These are phyloP conservation scores for Leucania comma DNA, from an alignment of 2,888 invertebrate species.

Conservation along the genomic window DNA sequence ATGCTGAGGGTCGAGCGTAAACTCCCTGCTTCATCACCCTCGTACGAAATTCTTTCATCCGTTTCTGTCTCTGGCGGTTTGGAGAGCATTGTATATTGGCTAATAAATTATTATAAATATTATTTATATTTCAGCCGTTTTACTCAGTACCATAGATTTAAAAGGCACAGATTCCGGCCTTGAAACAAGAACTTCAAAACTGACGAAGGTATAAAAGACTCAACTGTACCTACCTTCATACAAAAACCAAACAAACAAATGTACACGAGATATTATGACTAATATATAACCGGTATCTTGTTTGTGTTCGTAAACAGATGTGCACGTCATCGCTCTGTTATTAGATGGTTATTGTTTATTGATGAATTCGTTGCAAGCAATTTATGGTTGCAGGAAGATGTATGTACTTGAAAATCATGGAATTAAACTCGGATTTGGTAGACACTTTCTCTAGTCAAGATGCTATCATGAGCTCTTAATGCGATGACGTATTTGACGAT, in stretches of 20 bases:
- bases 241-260: slow-evolving; percentile 11
- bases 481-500: no score
- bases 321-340: slow-evolving; percentile 37
- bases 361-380: slow-evolving; percentile 7
- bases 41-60: no score
- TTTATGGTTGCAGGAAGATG: neutral
- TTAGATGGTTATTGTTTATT: slow-evolving; percentile 27
- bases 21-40: no score
- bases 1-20: no score
- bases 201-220: neutral
- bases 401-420: neutral
- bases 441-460: no score
- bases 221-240: neutral
- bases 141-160: no score
- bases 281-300: slow-evolving; percentile 50
- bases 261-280: slow-evolving; percentile 48
- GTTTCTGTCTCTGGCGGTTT: no score
- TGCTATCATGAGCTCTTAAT: no score
- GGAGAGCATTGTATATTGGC: no score
- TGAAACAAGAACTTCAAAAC: neutral
- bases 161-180: neutral
- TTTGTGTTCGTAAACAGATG: slow-evolving; percentile 38
- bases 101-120: no score
- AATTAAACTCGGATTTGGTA: no score
- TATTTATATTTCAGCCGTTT: no score